A percentile compares a stretch with the other conserved stretches of the same genome.
Conservation (phyloP, 2,888 invertebrate species). For the Limnephilus auricula region DNA sequence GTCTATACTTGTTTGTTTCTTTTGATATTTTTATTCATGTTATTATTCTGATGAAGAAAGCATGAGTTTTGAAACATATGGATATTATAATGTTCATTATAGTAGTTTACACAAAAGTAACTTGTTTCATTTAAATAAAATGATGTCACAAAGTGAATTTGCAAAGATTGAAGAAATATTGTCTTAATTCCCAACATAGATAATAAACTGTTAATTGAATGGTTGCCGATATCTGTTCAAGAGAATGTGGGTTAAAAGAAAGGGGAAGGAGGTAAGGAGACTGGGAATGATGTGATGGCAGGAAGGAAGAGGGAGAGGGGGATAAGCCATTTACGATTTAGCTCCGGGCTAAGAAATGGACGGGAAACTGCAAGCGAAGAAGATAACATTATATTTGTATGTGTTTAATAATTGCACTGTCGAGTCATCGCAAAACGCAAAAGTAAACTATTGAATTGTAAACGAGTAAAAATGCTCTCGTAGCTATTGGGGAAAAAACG, state of each 20-base stretch:
- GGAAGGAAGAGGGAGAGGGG: not conserved
- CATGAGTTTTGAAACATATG: too few species aligned
- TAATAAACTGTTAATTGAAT: not conserved
- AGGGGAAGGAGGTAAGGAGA: not conserved
- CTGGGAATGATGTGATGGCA: too few species aligned
- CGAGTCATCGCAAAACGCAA: not conserved
- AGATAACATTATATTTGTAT: not conserved
- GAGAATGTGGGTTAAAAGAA: not conserved
- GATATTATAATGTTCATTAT: too few species aligned
- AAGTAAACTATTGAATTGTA: not conserved
- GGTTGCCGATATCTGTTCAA: not conserved
- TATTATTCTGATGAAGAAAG: too few species aligned
- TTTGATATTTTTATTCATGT: too few species aligned
- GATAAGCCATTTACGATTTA: constrained; percentile 15
- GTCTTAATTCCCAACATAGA: not conserved
- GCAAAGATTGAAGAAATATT: too few species aligned
- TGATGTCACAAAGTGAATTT: too few species aligned
- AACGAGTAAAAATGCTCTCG: not conserved
- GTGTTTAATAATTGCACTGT: not conserved
- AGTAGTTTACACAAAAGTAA: too few species aligned
- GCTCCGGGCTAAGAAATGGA: not conserved
- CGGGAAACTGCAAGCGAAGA: constrained; percentile 29
- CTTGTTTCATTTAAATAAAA: too few species aligned
- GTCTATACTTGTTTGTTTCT: too few species aligned
- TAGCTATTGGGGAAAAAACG: not conserved